These are phyloP conservation scores for Bolinopsis microptera DNA, from an alignment of 37 sponge, comb jelly and placozoan genomes.

Conservation along the genomic window DNA sequence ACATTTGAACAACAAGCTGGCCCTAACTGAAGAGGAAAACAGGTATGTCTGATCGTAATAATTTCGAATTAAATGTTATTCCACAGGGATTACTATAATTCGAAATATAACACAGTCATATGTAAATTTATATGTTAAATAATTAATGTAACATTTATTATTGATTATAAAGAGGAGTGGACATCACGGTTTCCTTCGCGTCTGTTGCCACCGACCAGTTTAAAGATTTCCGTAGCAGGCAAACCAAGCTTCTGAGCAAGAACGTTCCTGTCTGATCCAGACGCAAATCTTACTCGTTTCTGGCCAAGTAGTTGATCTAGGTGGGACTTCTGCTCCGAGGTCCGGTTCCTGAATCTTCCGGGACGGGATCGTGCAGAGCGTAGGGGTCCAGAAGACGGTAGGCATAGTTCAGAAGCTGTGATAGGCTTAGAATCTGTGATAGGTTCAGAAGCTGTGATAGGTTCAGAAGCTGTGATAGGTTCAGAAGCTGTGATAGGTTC, in stretches of 20 bases:
- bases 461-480: not conserved
- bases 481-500: no score
- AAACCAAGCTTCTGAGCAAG: not conserved
- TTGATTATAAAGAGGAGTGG: no score
- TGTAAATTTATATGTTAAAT: no score
- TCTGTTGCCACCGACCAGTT: not conserved
- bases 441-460: no score
- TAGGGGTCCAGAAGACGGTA: not conserved
- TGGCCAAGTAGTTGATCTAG: not conserved
- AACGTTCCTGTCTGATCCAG: not conserved
- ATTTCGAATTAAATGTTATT: not conserved
- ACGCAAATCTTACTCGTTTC: not conserved
- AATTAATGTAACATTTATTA: no score
- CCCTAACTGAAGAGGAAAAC: constrained; percentile 36
- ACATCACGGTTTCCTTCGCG: no score
- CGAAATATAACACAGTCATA: no score
- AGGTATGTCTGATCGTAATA: not conserved
- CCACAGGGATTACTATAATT: not conserved
- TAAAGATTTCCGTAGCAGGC: not conserved
- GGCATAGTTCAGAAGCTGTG: not conserved
- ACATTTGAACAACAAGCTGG: constrained; percentile 59
- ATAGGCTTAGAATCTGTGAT: not conserved
- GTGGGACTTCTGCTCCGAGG: not conserved
- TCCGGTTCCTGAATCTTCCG: not conserved
- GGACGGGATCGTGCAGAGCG: not conserved